These are phyloP conservation scores for Macrotus californicus DNA, from an alignment of 2,113 vertebrate species.

Conservation along the genomic window DNA sequence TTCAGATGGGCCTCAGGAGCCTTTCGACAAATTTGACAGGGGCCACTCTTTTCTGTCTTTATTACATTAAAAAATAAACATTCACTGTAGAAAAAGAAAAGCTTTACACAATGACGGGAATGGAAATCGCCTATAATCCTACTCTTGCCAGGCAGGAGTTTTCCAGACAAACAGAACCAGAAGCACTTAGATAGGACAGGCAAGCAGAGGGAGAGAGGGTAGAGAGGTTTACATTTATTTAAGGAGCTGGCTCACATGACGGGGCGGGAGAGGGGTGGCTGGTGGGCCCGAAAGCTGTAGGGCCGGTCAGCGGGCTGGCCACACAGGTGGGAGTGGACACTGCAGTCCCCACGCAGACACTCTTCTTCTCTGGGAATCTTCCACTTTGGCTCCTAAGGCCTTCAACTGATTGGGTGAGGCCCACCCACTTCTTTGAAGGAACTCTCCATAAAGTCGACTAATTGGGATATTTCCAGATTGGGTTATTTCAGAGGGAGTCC, in stretches of 20 bases:
- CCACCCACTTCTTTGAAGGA: background rate
- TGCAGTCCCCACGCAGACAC: background rate
- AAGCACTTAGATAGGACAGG: background rate
- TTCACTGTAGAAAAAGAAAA: background rate
- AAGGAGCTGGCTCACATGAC: background rate
- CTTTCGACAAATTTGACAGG: background rate
- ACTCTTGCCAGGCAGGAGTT: background rate
- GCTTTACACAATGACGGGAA: background rate
- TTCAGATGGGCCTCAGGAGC: background rate
- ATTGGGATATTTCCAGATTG: background rate
- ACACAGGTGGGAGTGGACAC: background rate
- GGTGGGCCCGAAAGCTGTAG: background rate
- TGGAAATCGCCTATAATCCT: background rate
- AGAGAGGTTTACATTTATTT: background rate
- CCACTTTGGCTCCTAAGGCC: background rate
- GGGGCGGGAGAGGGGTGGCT: too few species aligned
- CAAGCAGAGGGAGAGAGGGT: background rate
- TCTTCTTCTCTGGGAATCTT: background rate
- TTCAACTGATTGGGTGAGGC: background rate
- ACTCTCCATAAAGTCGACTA: background rate
- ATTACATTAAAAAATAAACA: background rate
- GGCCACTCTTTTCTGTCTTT: background rate
- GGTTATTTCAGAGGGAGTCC: background rate
- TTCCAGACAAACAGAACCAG: background rate
- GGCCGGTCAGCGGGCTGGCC: background rate